These are phyloP conservation scores for Euspilapteryx auroguttella DNA, from an alignment of 2,888 invertebrate species.

Conservation along the genomic window DNA sequence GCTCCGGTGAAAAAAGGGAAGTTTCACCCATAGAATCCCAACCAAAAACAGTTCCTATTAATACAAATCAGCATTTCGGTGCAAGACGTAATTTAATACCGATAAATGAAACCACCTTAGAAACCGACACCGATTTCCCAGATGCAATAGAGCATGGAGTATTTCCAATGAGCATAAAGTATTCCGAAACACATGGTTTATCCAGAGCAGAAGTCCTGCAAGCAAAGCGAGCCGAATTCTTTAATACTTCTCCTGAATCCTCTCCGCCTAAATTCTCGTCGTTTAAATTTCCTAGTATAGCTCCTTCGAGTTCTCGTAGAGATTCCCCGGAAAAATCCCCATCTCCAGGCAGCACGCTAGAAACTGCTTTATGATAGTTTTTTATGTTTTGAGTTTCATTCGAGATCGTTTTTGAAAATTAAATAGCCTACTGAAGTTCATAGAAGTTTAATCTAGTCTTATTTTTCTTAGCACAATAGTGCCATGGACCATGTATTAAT, in stretches of 20 bases:
- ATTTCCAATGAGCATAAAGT: conserved; percentile 45
- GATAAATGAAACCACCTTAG: conserved; percentile 28
- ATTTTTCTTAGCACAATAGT: conserved; percentile 41
- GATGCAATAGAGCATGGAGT: conserved; percentile 37
- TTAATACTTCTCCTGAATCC: conserved; percentile 34
- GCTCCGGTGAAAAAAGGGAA: conserved; percentile 59
- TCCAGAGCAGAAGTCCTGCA: conserved; percentile 58
- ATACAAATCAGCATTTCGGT: conserved; percentile 50
- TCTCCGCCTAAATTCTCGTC: conserved; percentile 40
- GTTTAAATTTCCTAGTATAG: conserved; percentile 28
- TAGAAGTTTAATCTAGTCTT: conserved; percentile 59
- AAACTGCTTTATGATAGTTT: conserved; percentile 66
- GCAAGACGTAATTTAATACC: conserved; percentile 48
- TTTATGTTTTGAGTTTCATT: conserved; percentile 8
- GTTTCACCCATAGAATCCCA: conserved; percentile 25
- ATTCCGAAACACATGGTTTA: conserved; percentile 20
- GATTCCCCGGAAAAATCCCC: conserved; percentile 33
- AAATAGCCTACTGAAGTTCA: conserved; percentile 37
- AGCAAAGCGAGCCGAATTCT: conserved; percentile 65
- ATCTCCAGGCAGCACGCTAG: conserved; percentile 59
- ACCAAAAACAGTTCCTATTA: conserved; percentile 46
- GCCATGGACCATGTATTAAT: no score
- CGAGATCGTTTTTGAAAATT: conserved; percentile 18
- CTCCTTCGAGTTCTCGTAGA: conserved; percentile 21
- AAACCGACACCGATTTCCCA: conserved; percentile 23